Conservation (phyloP, 2,888 invertebrate species). For the Dasysyrphus tricinctus region DNA sequence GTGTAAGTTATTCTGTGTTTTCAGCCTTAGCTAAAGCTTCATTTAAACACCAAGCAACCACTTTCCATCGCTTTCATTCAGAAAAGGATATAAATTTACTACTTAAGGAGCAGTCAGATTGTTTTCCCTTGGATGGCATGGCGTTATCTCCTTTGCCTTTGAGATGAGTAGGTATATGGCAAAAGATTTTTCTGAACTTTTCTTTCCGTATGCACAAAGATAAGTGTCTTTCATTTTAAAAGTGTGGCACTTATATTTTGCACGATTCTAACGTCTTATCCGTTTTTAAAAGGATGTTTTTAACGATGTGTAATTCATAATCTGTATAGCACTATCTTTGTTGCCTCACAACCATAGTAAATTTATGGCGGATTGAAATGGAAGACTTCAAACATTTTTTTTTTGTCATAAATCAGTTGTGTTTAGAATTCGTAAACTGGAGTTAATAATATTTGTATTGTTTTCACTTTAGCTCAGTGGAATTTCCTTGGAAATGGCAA, state of each 20-base stretch:
- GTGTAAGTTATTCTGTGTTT: not conserved
- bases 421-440: conserved; percentile 23
- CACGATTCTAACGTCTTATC: conserved; percentile 1
- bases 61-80: conserved; percentile 37
- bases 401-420: conserved; percentile 21
- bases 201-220: not conserved
- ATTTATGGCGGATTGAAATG: conserved; percentile 37
- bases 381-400: conserved; percentile 45
- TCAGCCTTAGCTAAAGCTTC: conserved; percentile 8
- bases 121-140: conserved; percentile 52
- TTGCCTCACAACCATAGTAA: too few species aligned
- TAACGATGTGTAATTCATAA: conserved; percentile 43
- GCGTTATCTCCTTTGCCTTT: conserved; percentile 26
- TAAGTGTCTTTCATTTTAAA: conserved; percentile 22
- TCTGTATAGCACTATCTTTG: not conserved
- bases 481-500: too few species aligned
- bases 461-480: too few species aligned
- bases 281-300: conserved; percentile 43
- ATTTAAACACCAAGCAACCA: conserved; percentile 35
- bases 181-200: conserved; percentile 27
- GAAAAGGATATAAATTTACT: conserved; percentile 76
- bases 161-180: conserved; percentile 37
- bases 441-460: not conserved
- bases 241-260: conserved; percentile 10
- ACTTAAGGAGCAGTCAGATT: conserved; percentile 78